A percentile compares a stretch with the other conserved stretches of the same genome.
These are phyloP conservation scores for Labroides dimidiatus DNA, from an alignment of 2,797 vertebrate species.

Conservation along the genomic window DNA sequence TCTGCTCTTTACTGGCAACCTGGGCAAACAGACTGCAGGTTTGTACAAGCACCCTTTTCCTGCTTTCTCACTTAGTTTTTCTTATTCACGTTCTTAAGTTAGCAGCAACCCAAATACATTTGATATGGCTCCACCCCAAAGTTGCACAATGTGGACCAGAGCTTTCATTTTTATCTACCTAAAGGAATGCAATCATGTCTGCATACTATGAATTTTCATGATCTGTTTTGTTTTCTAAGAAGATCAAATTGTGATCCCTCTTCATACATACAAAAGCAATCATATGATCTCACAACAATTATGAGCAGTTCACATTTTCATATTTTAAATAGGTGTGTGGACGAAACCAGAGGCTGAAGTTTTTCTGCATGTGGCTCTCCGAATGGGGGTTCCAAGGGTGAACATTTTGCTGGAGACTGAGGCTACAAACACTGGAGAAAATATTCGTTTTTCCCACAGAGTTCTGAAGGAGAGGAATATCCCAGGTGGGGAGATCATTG, in stretches of 20 bases:
- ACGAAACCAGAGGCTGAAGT: slow-evolving; percentile 43
- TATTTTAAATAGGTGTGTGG: slow-evolving; percentile 16
- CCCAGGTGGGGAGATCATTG: slow-evolving; percentile 37
- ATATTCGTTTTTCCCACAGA: slow-evolving; percentile 11
- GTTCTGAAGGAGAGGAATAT: slow-evolving; percentile 44
- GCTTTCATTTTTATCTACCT: no score
- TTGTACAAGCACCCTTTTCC: not conserved
- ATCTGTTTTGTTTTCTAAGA: no score
- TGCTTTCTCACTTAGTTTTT: not conserved
- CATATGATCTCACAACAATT: no score
- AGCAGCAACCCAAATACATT: no score
- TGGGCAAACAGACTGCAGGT: slow-evolving; percentile 62
- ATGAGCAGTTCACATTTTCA: not conserved
- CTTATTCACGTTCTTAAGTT: not conserved
- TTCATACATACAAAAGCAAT: not conserved
- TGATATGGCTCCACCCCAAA: no score
- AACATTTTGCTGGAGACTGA: slow-evolving; percentile 50
- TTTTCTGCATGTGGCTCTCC: slow-evolving; percentile 50
- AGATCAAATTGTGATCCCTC: no score
- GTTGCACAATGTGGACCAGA: no score
- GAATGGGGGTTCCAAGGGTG: not conserved
- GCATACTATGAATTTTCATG: no score
- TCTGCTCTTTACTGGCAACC: slow-evolving; percentile 58
- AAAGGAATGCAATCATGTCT: no score
- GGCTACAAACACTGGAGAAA: slow-evolving; percentile 32